These are phyloP conservation scores for Ceratotherium simum DNA, from an alignment of 2,113 vertebrate species.

Conservation along the genomic window DNA sequence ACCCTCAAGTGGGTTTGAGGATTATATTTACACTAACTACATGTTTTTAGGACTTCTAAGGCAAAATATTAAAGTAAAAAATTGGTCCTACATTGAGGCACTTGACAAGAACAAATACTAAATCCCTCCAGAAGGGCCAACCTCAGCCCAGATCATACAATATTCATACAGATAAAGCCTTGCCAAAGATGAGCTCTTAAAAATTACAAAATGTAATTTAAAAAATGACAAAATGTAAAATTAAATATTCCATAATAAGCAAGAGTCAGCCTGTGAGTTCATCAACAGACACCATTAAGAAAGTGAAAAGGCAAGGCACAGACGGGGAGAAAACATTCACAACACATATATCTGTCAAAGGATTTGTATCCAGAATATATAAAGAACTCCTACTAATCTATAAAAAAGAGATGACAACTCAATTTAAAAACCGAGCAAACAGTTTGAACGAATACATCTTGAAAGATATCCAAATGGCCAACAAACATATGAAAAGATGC, in stretches of 20 bases:
- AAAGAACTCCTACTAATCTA: not conserved
- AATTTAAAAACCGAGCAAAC: not conserved
- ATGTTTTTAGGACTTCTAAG: not conserved
- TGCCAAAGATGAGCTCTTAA: not conserved
- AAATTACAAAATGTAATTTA: constrained; percentile 17
- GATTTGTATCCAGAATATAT: not conserved
- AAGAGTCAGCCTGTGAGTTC: not conserved
- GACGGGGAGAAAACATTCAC: not conserved
- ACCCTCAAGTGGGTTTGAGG: not conserved
- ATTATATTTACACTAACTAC: constrained; percentile 18
- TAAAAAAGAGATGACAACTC: not conserved
- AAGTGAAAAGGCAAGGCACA: not conserved
- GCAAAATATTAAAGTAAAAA: constrained; percentile 38
- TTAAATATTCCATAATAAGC: not conserved
- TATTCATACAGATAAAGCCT: not conserved
- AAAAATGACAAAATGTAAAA: constrained; percentile 10
- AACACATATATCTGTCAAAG: not conserved
- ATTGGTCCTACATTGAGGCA: not conserved
- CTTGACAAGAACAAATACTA: constrained; percentile 46
- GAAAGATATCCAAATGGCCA: not conserved
- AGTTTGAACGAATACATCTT: not conserved
- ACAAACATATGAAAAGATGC: not conserved
- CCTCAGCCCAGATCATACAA: constrained; percentile 15
- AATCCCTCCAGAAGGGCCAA: not conserved
- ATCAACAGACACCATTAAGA: not conserved